phyloP scores from a whole-genome alignment of 2,113 vertebrate species.

The Dicaeum eximium region DNA sequence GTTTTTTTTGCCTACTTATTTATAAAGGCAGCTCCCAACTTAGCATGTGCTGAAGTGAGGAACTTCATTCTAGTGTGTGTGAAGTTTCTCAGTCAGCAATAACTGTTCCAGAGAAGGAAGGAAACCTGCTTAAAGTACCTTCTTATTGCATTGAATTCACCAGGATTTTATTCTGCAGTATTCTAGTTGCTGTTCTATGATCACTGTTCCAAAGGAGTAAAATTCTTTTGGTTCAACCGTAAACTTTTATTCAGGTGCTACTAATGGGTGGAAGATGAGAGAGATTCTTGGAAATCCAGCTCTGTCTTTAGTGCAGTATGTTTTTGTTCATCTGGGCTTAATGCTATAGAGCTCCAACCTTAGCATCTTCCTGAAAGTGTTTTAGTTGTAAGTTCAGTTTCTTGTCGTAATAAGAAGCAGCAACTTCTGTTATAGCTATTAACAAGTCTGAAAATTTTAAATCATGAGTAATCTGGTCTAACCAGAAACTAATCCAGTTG shows the following conservation, averaged over 20 bases:
- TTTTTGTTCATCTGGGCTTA: not conserved
- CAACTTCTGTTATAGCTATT: conserved; percentile 24
- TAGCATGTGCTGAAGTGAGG: not conserved
- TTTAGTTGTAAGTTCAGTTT: not conserved
- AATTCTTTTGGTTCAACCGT: fast-evolving
- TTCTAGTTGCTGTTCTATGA: not conserved
- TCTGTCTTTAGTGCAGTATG: not conserved
- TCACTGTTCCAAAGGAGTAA: not conserved
- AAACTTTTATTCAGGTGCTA: not conserved
- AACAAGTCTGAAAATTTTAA: conserved; percentile 21
- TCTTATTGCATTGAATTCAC: not conserved
- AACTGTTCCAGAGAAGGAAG: not conserved
- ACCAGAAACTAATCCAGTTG: conserved; percentile 13
- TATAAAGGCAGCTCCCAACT: not conserved
- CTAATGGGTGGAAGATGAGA: not conserved
- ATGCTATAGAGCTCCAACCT: not conserved
- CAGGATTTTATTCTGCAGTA: not conserved
- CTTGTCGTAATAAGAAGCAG: not conserved
- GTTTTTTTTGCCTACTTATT: not conserved
- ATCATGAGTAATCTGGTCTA: conserved; percentile 35
- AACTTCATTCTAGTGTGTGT: not conserved
- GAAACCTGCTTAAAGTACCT: not conserved
- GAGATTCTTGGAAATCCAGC: not conserved
- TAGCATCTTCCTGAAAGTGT: not conserved
- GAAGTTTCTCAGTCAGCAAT: not conserved